Evolutionary conservation across 1,140 invertebrate genomes (phyloP), one percentile per base, ranked within the genome.

Genomic region (Lineus longissimus): DNA sequence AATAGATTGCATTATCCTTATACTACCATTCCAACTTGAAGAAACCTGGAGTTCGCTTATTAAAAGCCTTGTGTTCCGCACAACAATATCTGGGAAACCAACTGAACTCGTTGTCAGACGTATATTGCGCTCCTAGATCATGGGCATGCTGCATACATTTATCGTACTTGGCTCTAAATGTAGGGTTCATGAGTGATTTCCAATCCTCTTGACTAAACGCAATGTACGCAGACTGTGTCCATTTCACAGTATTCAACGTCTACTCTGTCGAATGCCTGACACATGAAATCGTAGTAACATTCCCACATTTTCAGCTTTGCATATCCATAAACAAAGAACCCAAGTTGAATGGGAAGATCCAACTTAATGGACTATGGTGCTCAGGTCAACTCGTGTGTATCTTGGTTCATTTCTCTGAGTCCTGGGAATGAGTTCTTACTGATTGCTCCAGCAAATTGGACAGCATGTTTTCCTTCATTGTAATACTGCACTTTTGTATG

Each of bases 241-340:
- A 64, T 64, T 36, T 64, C 56, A 31, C 63, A 64, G 40, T 61
- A 64, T 40, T 64, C n/a, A 30, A 40, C 45, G 25, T 45, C 56
- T 29, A 43, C 11, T 17, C n/a, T 9, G 17, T 64, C 43, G 9
- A 63, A 30, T 6, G 23, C 63, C 36, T 22, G 41, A 1, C 27
- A 22, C 41, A 66, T 30, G 15, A 66, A 63, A 55, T 66, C 64
- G 25, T 63, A 66, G 33, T 62, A 62, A 58, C 63, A 66, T 27
- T 63, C n/a, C 15, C 63, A 30, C 60, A 66, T 63, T 11, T 29
- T 4, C n/a, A 66, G 33, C 40, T 66, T 66, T n/a, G 64, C 64
- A 2, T 63, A 63, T 43, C 63, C 29, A 29, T 62, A 63, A 4
- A 66, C 64, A n/a, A 62, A 57, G 19, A 57, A 62, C 15, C 64